phyloP scores from a whole-genome alignment of 2,113 vertebrate genomes.

The Phaethon lepturus region DNA sequence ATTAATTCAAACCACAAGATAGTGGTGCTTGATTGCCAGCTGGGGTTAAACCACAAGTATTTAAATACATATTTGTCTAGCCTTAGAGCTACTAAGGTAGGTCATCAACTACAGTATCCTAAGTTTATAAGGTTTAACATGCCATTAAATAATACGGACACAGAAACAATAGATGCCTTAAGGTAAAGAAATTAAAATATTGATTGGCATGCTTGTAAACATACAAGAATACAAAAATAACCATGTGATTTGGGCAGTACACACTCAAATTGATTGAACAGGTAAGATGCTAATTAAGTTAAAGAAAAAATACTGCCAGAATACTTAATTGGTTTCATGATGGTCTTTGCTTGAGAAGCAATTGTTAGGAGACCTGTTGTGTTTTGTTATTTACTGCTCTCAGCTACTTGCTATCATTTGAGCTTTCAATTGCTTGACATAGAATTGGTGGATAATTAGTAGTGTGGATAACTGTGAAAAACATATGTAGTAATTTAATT shows the following conservation, averaged over 20 bases:
- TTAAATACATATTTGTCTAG: not conserved
- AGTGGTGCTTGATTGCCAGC: not conserved
- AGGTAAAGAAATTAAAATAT: not conserved
- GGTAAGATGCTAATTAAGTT: not conserved
- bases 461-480: slow-evolving; percentile 47
- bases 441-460: slow-evolving; percentile 52
- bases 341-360: slow-evolving; percentile 4
- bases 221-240: not conserved
- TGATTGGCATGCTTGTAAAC: not conserved
- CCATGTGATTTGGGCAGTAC: not conserved
- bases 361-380: not conserved
- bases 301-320: not conserved
- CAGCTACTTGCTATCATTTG: slow-evolving; percentile 28
- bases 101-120: not conserved
- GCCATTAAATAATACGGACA: not conserved
- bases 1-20: not conserved
- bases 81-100: not conserved
- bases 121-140: not conserved
- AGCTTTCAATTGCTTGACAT: slow-evolving; percentile 31
- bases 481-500: slow-evolving; percentile 49
- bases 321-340: not conserved
- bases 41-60: not conserved
- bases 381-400: not conserved
- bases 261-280: not conserved
- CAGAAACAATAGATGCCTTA: not conserved